Percentiles rank a stretch among this genome's conserved stretches.
These are phyloP conservation scores for Drosophila maculinotata DNA, from an alignment of 2,888 invertebrate species.

Conservation along the genomic window DNA sequence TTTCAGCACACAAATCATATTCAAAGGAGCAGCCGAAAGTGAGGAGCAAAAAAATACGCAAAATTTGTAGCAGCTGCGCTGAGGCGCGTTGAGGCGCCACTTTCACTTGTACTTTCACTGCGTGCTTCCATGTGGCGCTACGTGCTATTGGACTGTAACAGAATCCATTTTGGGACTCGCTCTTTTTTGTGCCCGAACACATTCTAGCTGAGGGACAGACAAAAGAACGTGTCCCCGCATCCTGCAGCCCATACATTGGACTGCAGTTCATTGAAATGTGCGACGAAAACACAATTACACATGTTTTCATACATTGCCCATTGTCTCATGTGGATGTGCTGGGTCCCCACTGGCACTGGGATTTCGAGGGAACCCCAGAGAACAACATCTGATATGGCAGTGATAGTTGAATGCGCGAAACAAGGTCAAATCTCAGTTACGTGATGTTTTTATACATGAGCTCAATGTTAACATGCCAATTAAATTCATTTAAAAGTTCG, in stretches of 20 bases:
- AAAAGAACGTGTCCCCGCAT: constrained; percentile 34
- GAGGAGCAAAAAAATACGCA: constrained; percentile 36
- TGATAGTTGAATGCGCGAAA: constrained; percentile 42
- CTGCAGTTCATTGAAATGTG: constrained; percentile 71
- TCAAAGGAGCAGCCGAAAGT: constrained; percentile 38
- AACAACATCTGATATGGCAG: constrained; percentile 19
- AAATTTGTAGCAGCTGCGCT: constrained; percentile 69
- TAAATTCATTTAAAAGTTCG: constrained; percentile 24
- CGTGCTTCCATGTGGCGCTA: constrained; percentile 58
- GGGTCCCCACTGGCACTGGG: constrained; percentile 56
- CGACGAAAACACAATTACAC: constrained; percentile 65
- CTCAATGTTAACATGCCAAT: constrained; percentile 20
- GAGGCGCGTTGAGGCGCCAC: constrained; percentile 41
- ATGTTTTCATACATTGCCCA: constrained; percentile 62
- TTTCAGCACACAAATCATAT: constrained; percentile 68
- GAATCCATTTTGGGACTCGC: constrained; percentile 35
- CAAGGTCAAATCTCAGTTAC: constrained; percentile 73
- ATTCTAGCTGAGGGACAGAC: constrained; percentile 39
- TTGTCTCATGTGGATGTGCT: constrained; percentile 42
- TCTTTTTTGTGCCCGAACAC: constrained; percentile 11
- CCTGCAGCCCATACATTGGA: not conserved
- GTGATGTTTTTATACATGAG: constrained; percentile 45
- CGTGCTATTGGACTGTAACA: constrained; percentile 59
- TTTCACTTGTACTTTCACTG: constrained; percentile 75
- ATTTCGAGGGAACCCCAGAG: constrained; percentile 25